Base-by-base conservation (phyloP, 2,888 invertebrate genomes). In the Drosophila vallismaia region DNA sequence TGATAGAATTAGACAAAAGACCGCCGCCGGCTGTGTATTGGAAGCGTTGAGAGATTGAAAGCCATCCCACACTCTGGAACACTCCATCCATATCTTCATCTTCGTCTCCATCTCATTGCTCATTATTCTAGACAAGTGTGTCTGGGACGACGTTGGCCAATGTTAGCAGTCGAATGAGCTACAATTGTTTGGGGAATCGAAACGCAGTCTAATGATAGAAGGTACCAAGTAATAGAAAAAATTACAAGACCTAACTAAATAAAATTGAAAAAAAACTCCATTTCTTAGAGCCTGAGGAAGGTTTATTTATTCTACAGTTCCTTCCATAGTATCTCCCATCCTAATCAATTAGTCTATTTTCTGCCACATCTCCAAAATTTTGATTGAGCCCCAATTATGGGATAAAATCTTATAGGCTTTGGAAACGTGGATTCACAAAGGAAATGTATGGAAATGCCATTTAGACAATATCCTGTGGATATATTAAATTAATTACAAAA, bases 401-500 rank as follows among this genome's bases (percentile, higher is more conserved):
- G 40, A 14, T n/a, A 40, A 60, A 48, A 19, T 59, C 26, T 33
- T 26, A 59, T 31, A 28, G 60, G 10, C 14, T 7, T 48, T 40
- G 12, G 36, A 1, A n/a, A 12, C 24, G 10, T 8, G 31, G 14
- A 26, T 3, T 36, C 8, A 42, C 40, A 60, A 62, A 62, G 60
- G 60, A 60, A 33, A 48, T 48, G 60, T 42, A 48, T 42, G 14
- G 60, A 59, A 26, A 48, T 26, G 14, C 33, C 48, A 62, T 62
- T 42, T 40, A 56, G 60, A 42, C 38, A 38, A 48, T 54, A 66
- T 67, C 54, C 64, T 66, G 33, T 54, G 46, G 67, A 64, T 78
- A 55, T 77, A 80, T 87, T 85, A 79, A 84, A 86, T 84, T 84
- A 84, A 84, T 84, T 84, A 84, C 84, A 78, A 76, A 75, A 86